Base-by-base conservation (phyloP, 2,113 vertebrate species). In the Perca schrenkii region DNA sequence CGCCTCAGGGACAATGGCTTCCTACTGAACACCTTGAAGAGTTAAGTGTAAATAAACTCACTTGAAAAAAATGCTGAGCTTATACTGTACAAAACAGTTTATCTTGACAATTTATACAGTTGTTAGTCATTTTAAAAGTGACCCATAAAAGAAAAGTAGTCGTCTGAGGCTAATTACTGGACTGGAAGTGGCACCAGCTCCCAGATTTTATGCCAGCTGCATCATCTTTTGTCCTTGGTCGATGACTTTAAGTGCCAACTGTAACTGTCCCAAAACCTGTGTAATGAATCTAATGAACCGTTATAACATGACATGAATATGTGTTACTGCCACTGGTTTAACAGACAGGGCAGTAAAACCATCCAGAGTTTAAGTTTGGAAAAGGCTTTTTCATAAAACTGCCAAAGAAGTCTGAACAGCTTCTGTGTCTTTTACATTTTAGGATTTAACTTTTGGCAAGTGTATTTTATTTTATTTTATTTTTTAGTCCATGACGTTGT, bases 121-220 rank as follows among this genome's bases (percentile, higher is more conserved):
- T 68, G 47, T 54, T 43, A 85, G 60, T 80, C 22, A 63, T 61
- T 84, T 87, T 34, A 54, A 82, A 85, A 79, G 63, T 68, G 43
- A 87, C 86, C 56, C 3, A 63, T 66, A 69, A 67, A 61, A 58
- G 60, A 81, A 21, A 62, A 40, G 64, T 52, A 63, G 36, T 82
- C 52, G 2, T 11, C 58, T 16, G 1, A 12, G 19, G 66, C 53
- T 87, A 68, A 86, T 83, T 67, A 79, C 43, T 70, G 75, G 62
- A 70, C 63, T 50, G 54, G 65, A 78, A 75, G 52, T n/a, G 31
- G 36, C 61, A 58, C 58, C 28, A n/a, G 22, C 52, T 34, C 28
- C n/a, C 22, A 73, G 43, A 67, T 34, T 54, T 83, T 15, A 31
- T 31, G 54, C 56, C 61, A 6, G 12, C 47, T 49, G 47, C 31